Base-by-base conservation (phyloP, 2,113 vertebrate species). In the Neodon shergylaensis region DNA sequence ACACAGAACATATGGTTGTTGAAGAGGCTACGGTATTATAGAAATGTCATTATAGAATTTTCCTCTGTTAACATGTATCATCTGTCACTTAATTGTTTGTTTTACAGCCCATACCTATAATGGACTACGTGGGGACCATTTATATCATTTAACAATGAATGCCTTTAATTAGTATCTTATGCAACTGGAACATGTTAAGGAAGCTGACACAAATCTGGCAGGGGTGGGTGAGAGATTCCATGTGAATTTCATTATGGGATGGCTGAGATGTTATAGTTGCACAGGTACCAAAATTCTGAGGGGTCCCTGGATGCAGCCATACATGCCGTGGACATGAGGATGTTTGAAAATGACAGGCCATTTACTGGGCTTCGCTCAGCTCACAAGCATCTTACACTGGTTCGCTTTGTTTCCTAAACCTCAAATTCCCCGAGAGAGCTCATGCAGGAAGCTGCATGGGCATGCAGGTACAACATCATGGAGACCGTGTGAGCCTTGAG, bases 181-280 rank as follows among this genome's bases (percentile, higher is more conserved):
- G 98, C 98, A 98, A 98, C 98, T 98, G 98, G 98, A 98, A 98
- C 97, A 98, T 98, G 98, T 98, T 99, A 98, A 98, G 98, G 97
- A 98, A 98, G 97, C 88, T 98, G 98, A 99, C 98, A 99, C 98
- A 98, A 98, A 98, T 98, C 98, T 99, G 98, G 98, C 98, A 97
- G 95, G 83, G 58, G 86, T 98, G 83, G 58, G 86, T 98, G 97
- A 97, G 95, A 98, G 97, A 97, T 97, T 98, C 97, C 99, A 99
- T 98, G 98, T 99, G 99, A 98, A 97, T 98, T 98, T 98, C 98
- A 99, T 99, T 99, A 99, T 86, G 92, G 97, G 98, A 98, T 98
- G 94, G 97, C 97, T 97, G 96, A 98, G 98, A 98, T 97, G 98
- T 98, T 98, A 97, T 95, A 95, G 93, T 98, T 98, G 96, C 97